A percentile compares a stretch with the other conserved stretches of the same genome.
phyloP scores from a whole-genome alignment of 2,113 vertebrate genomes.

The Pipa parva region DNA sequence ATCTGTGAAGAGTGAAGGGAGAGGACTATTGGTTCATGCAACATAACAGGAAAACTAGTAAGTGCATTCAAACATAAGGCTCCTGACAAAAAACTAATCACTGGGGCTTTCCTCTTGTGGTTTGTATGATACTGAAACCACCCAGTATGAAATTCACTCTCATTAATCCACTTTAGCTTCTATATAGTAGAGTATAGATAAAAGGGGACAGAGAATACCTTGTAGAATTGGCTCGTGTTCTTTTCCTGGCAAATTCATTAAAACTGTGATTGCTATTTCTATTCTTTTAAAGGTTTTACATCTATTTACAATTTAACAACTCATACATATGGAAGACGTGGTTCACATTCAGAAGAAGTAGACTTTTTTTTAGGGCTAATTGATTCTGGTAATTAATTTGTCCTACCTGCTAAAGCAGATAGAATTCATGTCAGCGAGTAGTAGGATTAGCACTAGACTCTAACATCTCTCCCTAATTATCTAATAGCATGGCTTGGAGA shows the following conservation, averaged over 20 bases:
- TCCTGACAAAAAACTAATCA: slow-evolving; percentile 7
- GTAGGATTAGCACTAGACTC: slow-evolving; percentile 88
- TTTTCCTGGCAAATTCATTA: slow-evolving; percentile 46
- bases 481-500: slow-evolving; percentile 96
- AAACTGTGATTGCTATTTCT: slow-evolving; percentile 40
- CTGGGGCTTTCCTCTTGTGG: slow-evolving; percentile 9
- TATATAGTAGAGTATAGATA: slow-evolving; percentile 9
- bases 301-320: slow-evolving; percentile 62
- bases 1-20: neutral
- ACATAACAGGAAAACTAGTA: neutral
- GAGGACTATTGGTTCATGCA: neutral
- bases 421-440: slow-evolving; percentile 71
- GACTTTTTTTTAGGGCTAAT: slow-evolving; percentile 71
- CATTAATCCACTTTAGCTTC: slow-evolving; percentile 29
- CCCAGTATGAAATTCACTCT: slow-evolving; percentile 8
- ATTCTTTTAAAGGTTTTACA: slow-evolving; percentile 53
- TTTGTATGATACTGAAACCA: slow-evolving; percentile 3
- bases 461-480: slow-evolving; percentile 90
- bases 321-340: slow-evolving; percentile 67
- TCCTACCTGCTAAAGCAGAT: slow-evolving; percentile 84
- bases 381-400: slow-evolving; percentile 87
- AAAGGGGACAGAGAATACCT: slow-evolving; percentile 7
- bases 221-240: slow-evolving; percentile 24
- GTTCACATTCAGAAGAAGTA: slow-evolving; percentile 61
- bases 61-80: neutral